Conservation (phyloP, 2,113 vertebrate species). For the Poicephalus meyeri region DNA sequence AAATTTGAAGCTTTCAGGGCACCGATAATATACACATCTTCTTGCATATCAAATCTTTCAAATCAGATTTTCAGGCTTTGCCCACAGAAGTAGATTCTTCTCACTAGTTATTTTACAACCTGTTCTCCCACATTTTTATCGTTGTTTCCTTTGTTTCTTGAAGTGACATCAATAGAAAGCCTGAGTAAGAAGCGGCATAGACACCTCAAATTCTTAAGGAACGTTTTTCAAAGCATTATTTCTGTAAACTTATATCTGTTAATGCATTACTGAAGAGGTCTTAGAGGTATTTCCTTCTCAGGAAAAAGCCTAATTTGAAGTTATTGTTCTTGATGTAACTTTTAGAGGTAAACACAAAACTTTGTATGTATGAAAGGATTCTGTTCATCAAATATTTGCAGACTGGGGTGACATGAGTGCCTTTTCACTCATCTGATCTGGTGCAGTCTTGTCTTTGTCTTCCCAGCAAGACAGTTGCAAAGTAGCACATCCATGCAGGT, state of each 20-base stretch:
- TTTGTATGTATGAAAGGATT: neutral
- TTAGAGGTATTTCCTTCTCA: neutral
- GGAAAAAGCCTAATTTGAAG: neutral
- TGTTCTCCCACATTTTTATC: neutral
- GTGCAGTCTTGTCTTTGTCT: neutral
- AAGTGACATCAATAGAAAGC: neutral
- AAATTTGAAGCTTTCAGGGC: too few species aligned
- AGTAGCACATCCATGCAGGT: fast-evolving
- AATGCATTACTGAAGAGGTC: neutral
- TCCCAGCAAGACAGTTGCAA: neutral
- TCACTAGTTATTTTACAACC: neutral
- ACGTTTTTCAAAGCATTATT: neutral
- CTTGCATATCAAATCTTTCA: neutral
- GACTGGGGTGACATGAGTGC: fast-evolving
- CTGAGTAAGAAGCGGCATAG: neutral
- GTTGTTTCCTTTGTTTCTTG: neutral
- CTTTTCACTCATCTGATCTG: neutral
- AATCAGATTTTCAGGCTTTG: neutral
- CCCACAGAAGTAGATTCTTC: neutral
- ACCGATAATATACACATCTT: neutral
- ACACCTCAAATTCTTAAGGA: neutral
- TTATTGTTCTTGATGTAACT: neutral
- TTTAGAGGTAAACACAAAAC: neutral
- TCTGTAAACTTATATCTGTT: neutral
- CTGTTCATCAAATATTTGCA: neutral